Conservation (phyloP, 1,140 invertebrate species). For the Cherax quadricarinatus region DNA sequence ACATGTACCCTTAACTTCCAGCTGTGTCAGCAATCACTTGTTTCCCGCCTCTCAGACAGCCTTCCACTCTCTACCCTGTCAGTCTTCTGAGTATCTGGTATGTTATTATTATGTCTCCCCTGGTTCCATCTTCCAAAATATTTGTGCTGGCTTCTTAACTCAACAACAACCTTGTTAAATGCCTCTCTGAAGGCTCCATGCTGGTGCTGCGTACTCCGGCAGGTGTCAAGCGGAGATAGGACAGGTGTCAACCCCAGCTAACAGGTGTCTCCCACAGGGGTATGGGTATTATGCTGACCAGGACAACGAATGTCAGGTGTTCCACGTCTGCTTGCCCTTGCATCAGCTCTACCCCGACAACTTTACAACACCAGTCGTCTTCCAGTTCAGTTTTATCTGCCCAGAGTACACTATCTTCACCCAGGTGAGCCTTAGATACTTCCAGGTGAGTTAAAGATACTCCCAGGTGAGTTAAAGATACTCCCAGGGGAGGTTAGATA, state of each 20-base stretch:
- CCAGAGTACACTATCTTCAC: constrained; percentile 33
- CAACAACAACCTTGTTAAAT: too few relatives aligned
- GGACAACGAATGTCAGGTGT: constrained; percentile 55
- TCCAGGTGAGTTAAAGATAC: background rate
- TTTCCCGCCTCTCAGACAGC: too few relatives aligned
- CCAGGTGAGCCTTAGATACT: constrained; percentile 10
- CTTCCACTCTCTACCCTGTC: too few relatives aligned
- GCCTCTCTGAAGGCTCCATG: too few relatives aligned
- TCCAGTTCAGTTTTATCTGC: constrained; percentile 52
- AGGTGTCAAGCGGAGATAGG: too few relatives aligned
- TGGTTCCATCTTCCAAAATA: too few relatives aligned
- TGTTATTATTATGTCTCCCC: too few relatives aligned
- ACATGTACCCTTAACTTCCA: too few relatives aligned
- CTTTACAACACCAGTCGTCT: constrained; percentile 28
- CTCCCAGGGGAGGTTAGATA: background rate
- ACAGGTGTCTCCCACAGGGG: background rate
- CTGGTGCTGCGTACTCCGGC: too few relatives aligned
- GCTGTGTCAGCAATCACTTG: too few relatives aligned
- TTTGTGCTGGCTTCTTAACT: too few relatives aligned
- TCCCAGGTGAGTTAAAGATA: background rate
- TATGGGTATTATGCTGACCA: constrained; percentile 56
- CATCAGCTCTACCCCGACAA: constrained; percentile 37
- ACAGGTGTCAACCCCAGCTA: background rate
- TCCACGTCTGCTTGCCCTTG: constrained; percentile 53
- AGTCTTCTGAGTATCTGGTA: too few relatives aligned